Evolutionary conservation across 2,888 invertebrate genomes (phyloP), one percentile per base, ranked within the genome.

Genomic region (Andrena haemorrhoa): DNA sequence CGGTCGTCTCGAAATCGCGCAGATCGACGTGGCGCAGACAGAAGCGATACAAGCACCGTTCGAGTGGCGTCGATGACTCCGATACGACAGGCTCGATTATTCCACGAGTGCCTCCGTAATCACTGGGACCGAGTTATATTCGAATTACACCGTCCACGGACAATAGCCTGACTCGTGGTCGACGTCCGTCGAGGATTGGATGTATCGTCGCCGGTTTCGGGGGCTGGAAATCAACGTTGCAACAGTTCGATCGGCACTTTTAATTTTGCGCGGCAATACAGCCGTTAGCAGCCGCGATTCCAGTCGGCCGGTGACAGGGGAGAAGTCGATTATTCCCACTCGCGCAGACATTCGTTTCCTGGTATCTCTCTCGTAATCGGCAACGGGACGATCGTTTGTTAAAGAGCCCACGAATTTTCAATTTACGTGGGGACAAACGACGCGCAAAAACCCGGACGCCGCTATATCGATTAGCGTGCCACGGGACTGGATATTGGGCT

Each of bases 251-350:
- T 78, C 60, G 58, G 49, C 47, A 60, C 75, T 86, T 86, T 86
- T 86, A 86, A 86, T 86, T 83, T 83, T 75, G 70, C 85, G 72
- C 60, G 73, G 70, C 65, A 72, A 60, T 70, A 78, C 66, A 65
- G 76, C 83, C 76, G 79, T 86, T 85, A 80, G 71, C 71, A 65
- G 80, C 76, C 76, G 70, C 83, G 83, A 72, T 78, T 80, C 83
- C 72, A 56, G 47, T 35, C 56, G 16, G 58, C 63, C 58, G 79
- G 29, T 63, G 82, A 66, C 73, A 80, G 56, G 56, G 66, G 77
- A 26, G 63, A 41, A 74, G 75, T 86, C 83, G 85, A 85, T 86
- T 86, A 86, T 86, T 86, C 87, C 80, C 80, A 75, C 41, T 71
- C 74, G 86, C 77, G 65, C 75, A 71, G 83, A 77, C 85, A 83